These are phyloP conservation scores for Dinoponera quadriceps DNA, from an alignment of 1,140 invertebrate genomes.

Conservation along the genomic window DNA sequence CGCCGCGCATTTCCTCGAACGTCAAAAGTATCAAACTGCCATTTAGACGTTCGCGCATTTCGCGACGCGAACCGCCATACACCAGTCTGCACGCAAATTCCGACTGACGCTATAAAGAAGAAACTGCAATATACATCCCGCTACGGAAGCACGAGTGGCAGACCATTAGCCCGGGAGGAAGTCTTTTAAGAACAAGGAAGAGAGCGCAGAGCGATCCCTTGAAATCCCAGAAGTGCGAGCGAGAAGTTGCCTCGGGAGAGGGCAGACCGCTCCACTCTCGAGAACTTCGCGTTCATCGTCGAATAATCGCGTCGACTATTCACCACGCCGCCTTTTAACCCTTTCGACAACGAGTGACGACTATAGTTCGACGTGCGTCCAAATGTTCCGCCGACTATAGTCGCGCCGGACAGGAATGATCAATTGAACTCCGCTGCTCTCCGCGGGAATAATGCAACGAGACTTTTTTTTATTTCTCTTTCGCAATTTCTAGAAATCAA, in stretches of 20 bases:
- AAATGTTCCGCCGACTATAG: background rate
- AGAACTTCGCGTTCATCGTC: conserved; percentile 30
- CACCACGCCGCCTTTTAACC: conserved; percentile 33
- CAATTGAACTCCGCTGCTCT: background rate
- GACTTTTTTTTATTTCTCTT: background rate
- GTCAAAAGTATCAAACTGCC: conserved; percentile 4
- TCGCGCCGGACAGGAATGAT: background rate
- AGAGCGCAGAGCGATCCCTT: conserved; percentile 40
- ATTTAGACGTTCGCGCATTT: conserved; percentile 32
- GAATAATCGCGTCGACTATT: conserved; percentile 39
- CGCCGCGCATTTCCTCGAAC: background rate
- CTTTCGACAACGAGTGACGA: conserved; percentile 19
- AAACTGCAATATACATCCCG: conserved; percentile 51
- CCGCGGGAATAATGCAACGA: background rate
- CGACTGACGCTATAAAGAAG: conserved; percentile 3
- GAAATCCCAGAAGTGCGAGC: conserved; percentile 30
- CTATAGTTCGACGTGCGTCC: conserved; percentile 15
- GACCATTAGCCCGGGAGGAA: conserved; percentile 50
- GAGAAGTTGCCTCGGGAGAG: conserved; percentile 35
- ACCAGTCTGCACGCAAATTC: conserved; percentile 34
- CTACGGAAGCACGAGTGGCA: conserved; percentile 53
- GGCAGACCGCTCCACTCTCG: conserved; percentile 20
- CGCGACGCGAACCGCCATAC: background rate
- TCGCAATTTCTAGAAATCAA: background rate
- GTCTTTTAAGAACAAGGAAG: conserved; percentile 57